These are phyloP conservation scores for Nemotelus nigrinus DNA, from an alignment of 2,888 invertebrate species.

Conservation along the genomic window DNA sequence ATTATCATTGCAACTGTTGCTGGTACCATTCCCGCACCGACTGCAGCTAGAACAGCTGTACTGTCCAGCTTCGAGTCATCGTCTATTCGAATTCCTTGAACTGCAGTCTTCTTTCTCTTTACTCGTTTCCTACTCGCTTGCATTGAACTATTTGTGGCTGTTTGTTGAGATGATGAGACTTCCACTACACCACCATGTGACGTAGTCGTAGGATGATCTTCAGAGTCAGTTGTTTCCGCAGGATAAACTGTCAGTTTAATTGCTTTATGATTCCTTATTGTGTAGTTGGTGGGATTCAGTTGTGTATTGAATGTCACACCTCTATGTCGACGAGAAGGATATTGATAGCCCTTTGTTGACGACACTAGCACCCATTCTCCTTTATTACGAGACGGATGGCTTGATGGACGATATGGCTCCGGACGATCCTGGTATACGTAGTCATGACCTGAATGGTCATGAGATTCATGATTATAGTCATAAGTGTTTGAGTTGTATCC, in stretches of 20 bases:
- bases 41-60: slow-evolving; percentile 53
- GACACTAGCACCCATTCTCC: slow-evolving; percentile 83
- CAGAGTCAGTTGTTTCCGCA: slow-evolving; percentile 64
- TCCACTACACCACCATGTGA: slow-evolving; percentile 81
- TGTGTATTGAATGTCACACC: slow-evolving; percentile 60
- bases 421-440: slow-evolving; percentile 32
- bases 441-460: background rate
- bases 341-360: slow-evolving; percentile 79
- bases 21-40: slow-evolving; percentile 82
- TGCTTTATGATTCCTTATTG: slow-evolving; percentile 68
- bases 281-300: slow-evolving; percentile 53
- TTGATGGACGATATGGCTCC: slow-evolving; percentile 64
- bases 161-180: slow-evolving; percentile 77
- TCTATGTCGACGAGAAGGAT: slow-evolving; percentile 60
- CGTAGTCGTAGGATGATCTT: slow-evolving; percentile 67
- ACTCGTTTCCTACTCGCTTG: slow-evolving; percentile 51
- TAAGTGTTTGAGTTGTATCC: slow-evolving; percentile 3
- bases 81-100: slow-evolving; percentile 48
- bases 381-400: slow-evolving; percentile 73
- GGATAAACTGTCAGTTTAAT: slow-evolving; percentile 79
- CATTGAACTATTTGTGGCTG: slow-evolving; percentile 69
- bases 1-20: slow-evolving; percentile 84
- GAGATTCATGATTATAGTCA: slow-evolving; percentile 30
- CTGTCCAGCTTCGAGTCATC: slow-evolving; percentile 48
- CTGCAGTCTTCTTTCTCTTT: slow-evolving; percentile 3